Percentiles rank a stretch among this genome's conserved stretches.
Evolutionary conservation across 1,140 invertebrate species (phyloP).

Genomic region (Cardiocondyla obscurior): DNA sequence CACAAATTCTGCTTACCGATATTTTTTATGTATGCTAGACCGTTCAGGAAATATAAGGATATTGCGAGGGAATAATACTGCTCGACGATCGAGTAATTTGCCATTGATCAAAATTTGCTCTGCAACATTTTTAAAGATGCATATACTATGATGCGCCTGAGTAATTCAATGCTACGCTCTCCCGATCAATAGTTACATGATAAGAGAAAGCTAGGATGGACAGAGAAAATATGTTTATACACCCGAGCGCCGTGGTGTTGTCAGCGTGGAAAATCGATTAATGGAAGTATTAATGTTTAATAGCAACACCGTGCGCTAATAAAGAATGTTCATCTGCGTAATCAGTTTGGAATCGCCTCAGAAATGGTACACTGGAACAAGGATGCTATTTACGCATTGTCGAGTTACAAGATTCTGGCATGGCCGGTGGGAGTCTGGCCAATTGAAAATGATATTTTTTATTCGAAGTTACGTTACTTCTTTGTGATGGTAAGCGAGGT

Average conservation of each 20-base stretch:
- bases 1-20: background rate
- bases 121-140: slow-evolving; percentile 12
- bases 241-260: background rate
- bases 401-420: slow-evolving; percentile 34
- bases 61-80: background rate
- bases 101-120: background rate
- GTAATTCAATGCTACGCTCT: background rate
- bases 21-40: background rate
- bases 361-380: background rate
- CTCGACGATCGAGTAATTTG: slow-evolving; percentile 13
- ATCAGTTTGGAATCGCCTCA: background rate
- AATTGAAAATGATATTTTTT: slow-evolving; percentile 15
- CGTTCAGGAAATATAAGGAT: background rate
- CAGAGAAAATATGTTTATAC: background rate
- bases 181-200: slow-evolving; percentile 18
- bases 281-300: slow-evolving; percentile 27
- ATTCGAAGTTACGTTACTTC: background rate
- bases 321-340: background rate
- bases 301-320: background rate
- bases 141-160: background rate
- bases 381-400: slow-evolving; percentile 46
- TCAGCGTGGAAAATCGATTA: background rate
- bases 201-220: background rate
- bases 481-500: slow-evolving; percentile 31
- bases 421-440: slow-evolving; percentile 60